Base-by-base conservation (phyloP, 2,888 invertebrate genomes). In the Dryomyza anilis region DNA sequence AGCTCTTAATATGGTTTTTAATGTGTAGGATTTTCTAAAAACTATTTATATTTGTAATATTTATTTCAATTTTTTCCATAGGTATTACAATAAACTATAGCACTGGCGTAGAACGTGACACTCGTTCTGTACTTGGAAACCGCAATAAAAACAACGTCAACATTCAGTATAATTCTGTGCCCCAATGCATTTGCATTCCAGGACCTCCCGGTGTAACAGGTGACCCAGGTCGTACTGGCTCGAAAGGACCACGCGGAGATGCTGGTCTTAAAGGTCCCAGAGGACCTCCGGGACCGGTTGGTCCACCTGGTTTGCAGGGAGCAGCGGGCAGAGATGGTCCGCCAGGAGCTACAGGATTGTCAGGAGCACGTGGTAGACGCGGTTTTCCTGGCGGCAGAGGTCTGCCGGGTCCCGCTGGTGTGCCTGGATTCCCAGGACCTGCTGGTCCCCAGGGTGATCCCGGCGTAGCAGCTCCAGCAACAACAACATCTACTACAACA, bases 371-470 rank as follows among this genome's bases (percentile, higher is more conserved):
- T 36, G 71, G 71, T 14, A 67, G 66, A 23, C 60, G 67, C n/a
- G 72, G 72, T 16, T 66, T 67, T 67, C 60, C 69, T 1, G 70
- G 70, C 8, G 64, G 48, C 8, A 29, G 50, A 16, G 70, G 69
- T 21, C 50, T 62, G 2, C 59, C 65, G 1, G 69, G 67, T 12
- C 56, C 58, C 23, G 23, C 30, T 7, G 66, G 64, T 43, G 52
- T 27, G n/a, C 63, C 57, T 3, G 63, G 63, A 3, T 29, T 59
- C n/a, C 62, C 67, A 1, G 70, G 65, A 1, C 60, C 55, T 3
- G 63, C 65, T 0, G 69, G 69, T 8, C 65, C 63, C 12, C 45
- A 64, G 23, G 69, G 70, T n/a, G 45, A 50, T n/a, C 69, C 69
- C 7, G 68, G 67, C 36, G 65, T 67, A n/a, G 52, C 61, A 16